phyloP scores from a whole-genome alignment of 2,888 invertebrate genomes.

The Acrobasis suavella region DNA sequence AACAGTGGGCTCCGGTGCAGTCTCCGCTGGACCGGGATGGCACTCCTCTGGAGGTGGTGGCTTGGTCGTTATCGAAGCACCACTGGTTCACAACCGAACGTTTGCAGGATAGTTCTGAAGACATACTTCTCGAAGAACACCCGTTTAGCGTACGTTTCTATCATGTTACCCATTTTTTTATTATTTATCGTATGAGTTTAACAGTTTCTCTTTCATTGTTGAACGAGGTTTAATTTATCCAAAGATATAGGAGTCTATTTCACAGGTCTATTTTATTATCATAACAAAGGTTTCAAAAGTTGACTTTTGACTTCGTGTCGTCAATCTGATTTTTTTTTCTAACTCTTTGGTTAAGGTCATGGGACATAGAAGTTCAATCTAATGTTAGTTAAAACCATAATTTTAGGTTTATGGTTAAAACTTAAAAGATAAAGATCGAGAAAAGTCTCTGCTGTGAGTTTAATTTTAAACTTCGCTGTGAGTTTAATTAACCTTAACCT shows the following conservation, averaged over 20 bases:
- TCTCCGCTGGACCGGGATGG: constrained; percentile 53
- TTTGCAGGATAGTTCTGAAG: constrained; percentile 29
- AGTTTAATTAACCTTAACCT: too few species aligned
- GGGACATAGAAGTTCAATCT: too few species aligned
- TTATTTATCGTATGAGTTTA: neutral
- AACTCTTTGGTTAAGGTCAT: too few species aligned
- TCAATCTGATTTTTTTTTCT: neutral
- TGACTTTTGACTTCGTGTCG: constrained; percentile 1
- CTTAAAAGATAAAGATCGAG: too few species aligned
- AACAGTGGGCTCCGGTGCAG: constrained; percentile 44
- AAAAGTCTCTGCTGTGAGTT: too few species aligned
- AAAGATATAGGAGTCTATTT: too few species aligned
- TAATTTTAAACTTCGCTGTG: too few species aligned
- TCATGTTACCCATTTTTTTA: constrained; percentile 11
- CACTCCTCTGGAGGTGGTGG: constrained; percentile 61
- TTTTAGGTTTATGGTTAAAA: too few species aligned
- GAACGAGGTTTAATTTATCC: neutral
- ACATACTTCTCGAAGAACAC: constrained; percentile 31
- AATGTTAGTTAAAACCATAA: too few species aligned
- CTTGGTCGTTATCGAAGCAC: constrained; percentile 47
- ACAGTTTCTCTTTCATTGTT: constrained; percentile 2
- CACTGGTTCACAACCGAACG: constrained; percentile 37
- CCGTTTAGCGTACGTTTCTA: neutral
- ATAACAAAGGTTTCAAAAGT: neutral
- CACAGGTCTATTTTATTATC: too few species aligned